phyloP scores from a whole-genome alignment of 2,113 vertebrate genomes.

The Phaethon lepturus region DNA sequence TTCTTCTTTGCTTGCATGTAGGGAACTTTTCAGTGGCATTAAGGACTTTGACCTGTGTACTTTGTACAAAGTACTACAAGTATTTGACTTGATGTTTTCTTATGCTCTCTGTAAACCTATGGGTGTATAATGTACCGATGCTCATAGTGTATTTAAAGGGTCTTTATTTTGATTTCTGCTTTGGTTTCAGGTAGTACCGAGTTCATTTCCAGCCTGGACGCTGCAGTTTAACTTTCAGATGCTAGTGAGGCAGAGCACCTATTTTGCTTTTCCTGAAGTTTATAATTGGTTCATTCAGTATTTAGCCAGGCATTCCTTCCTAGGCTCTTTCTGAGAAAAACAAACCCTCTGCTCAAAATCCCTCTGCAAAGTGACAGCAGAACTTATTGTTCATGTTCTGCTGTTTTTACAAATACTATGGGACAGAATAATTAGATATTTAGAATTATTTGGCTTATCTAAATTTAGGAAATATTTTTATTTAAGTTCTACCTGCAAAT shows the following conservation, averaged over 20 bases:
- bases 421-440: background rate
- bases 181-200: background rate
- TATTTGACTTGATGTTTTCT: background rate
- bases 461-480: background rate
- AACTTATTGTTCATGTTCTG: background rate
- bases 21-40: background rate
- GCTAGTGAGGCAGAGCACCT: background rate
- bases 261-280: background rate
- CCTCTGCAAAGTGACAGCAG: background rate
- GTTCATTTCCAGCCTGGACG: background rate
- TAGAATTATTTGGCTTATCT: background rate
- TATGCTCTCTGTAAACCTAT: background rate
- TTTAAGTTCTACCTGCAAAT: background rate
- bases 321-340: background rate
- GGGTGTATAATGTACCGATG: fast-evolving
- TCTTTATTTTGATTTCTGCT: background rate
- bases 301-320: background rate
- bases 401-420: background rate
- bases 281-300: background rate
- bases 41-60: background rate
- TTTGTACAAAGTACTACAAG: no score
- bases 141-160: background rate
- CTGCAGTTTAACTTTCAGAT: background rate
- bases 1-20: background rate
- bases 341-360: background rate